Conservation (phyloP, 2,797 vertebrate genomes). For the Phalanger gymnotis region DNA sequence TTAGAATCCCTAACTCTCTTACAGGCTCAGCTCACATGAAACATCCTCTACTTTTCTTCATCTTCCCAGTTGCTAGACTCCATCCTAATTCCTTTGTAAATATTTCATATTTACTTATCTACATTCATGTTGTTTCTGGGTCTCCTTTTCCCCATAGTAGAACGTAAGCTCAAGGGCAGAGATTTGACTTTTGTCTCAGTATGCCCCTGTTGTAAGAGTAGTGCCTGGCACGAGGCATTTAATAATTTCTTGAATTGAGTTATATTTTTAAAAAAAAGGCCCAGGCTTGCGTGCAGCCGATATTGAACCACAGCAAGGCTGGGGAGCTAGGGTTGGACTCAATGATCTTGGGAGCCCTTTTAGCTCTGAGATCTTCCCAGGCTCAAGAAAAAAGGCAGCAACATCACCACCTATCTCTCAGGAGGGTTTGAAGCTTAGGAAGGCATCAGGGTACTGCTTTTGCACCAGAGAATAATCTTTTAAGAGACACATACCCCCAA, state of each 20-base stretch:
- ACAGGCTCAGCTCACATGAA: not conserved
- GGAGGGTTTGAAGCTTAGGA: not conserved
- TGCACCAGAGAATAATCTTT: not conserved
- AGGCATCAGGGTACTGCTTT: not conserved
- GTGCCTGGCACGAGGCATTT: not conserved
- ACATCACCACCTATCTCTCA: not conserved
- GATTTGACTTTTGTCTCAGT: not conserved
- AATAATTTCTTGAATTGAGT: not conserved
- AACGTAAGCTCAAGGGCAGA: not conserved
- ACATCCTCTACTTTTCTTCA: not conserved
- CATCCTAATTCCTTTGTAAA: not conserved
- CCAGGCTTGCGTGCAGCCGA: not conserved
- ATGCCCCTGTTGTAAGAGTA: too few relatives aligned
- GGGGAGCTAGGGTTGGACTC: too few relatives aligned
- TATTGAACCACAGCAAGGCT: not conserved
- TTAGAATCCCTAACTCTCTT: not conserved
- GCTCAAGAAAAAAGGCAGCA: not conserved
- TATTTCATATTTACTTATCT: not conserved
- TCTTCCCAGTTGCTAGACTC: not conserved
- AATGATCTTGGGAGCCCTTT: not conserved
- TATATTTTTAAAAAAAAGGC: not conserved
- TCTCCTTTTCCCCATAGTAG: not conserved
- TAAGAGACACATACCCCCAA: not conserved
- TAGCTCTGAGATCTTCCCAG: not conserved
- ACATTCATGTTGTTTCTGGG: too few relatives aligned